A percentile compares a stretch with the other conserved stretches of the same genome.
Evolutionary conservation across 1,140 invertebrate genomes (phyloP).

Genomic region (Hycleus cichorii): DNA sequence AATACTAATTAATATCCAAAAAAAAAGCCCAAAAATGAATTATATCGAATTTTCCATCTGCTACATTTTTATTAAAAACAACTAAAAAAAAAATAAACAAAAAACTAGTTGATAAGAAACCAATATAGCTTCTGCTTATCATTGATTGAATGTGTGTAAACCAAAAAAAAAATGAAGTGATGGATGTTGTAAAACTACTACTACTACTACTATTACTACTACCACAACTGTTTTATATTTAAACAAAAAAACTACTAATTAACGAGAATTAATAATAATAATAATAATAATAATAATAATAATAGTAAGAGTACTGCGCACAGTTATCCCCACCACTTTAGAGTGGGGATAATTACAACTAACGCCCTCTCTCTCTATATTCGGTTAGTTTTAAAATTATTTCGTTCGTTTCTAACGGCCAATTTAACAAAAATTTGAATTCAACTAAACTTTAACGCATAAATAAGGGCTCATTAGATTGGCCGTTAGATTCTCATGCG

Average conservation of each 20-base stretch:
- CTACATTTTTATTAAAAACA: too few species aligned
- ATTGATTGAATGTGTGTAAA: slow-evolving; percentile 13
- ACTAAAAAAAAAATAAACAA: too few species aligned
- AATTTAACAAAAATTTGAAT: not conserved
- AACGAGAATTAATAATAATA: too few species aligned
- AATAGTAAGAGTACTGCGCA: too few species aligned
- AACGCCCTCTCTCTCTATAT: slow-evolving; percentile 1
- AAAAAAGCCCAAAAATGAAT: not conserved
- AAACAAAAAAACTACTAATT: too few species aligned
- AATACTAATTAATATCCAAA: too few species aligned
- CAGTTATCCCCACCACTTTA: not conserved
- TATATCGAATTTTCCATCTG: slow-evolving; percentile 4
- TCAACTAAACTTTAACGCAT: not conserved
- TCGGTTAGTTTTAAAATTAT: too few species aligned
- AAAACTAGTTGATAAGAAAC: slow-evolving; percentile 4
- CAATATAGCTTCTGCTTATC: slow-evolving; percentile 21
- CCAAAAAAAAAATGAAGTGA: not conserved
- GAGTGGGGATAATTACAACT: slow-evolving; percentile 1
- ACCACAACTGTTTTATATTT: too few species aligned
- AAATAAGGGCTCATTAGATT: not conserved
- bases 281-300: too few species aligned
- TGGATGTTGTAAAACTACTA: not conserved
- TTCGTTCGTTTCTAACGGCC: too few species aligned
- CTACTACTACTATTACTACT: too few species aligned
- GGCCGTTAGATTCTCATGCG: not conserved